Percentiles rank a stretch among this genome's conserved stretches.
Evolutionary conservation across 2,113 vertebrate species (phyloP).

Genomic region (Bubo blakistoni): DNA sequence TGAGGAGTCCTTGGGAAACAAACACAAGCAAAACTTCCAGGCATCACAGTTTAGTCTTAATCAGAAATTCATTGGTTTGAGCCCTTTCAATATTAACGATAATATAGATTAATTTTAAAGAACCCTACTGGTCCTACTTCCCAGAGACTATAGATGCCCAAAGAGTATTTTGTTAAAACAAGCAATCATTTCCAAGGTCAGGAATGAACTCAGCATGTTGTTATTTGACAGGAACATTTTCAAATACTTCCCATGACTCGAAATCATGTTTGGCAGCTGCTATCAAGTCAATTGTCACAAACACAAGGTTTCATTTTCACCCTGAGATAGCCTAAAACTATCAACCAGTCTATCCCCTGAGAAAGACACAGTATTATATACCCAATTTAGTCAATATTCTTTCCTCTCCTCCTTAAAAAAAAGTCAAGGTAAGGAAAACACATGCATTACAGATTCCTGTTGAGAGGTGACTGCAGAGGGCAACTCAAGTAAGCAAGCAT

Average conservation of each 20-base stretch:
- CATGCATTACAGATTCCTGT: neutral
- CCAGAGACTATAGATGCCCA: neutral
- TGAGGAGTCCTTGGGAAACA: too few relatives aligned
- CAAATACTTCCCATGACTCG: neutral
- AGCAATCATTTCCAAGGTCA: neutral
- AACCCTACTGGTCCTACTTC: neutral
- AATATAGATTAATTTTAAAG: slow-evolving; percentile 7
- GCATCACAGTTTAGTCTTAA: too few relatives aligned
- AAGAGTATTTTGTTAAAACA: neutral
- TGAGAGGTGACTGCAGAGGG: neutral
- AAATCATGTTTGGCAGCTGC: neutral
- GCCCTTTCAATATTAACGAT: neutral
- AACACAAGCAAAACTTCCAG: too few relatives aligned
- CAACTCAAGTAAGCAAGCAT: neutral
- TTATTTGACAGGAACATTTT: neutral
- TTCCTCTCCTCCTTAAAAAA: neutral
- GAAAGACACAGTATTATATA: neutral
- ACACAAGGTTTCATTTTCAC: neutral
- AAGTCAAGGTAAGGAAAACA: neutral
- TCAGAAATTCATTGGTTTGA: too few relatives aligned
- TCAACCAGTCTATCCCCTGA: neutral
- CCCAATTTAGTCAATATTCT: neutral
- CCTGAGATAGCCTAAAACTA: neutral
- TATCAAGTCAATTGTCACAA: neutral
- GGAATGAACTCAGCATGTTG: neutral